phyloP scores from a whole-genome alignment of 2,888 invertebrate genomes.

The Scaptomyza cyrtandrae region DNA sequence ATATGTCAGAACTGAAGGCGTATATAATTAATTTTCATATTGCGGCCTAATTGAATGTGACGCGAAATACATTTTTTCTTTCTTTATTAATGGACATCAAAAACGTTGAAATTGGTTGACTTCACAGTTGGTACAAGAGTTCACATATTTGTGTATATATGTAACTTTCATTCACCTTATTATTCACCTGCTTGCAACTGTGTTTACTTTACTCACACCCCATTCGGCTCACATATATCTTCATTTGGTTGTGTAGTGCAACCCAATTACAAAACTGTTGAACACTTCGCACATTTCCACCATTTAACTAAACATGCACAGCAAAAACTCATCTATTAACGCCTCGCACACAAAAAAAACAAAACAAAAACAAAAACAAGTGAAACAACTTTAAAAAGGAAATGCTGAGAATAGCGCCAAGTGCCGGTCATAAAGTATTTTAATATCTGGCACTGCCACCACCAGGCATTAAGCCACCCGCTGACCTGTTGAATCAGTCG shows the following conservation, averaged over 20 bases:
- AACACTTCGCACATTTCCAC: constrained; percentile 73
- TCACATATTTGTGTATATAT: background rate
- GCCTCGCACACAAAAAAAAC: constrained; percentile 26
- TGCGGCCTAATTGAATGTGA: constrained; percentile 63
- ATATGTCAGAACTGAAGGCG: constrained; percentile 54
- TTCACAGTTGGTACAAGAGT: background rate
- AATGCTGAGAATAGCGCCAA: constrained; percentile 44
- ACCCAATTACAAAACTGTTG: constrained; percentile 63
- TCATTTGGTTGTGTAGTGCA: constrained; percentile 50
- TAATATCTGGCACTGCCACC: constrained; percentile 50
- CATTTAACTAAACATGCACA: constrained; percentile 39
- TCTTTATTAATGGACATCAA: background rate
- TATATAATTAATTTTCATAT: constrained; percentile 65
- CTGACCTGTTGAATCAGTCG: constrained; percentile 71
- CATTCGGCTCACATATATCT: constrained; percentile 26
- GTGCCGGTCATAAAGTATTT: constrained; percentile 65
- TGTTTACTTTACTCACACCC: constrained; percentile 8
- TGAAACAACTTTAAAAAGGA: constrained; percentile 5
- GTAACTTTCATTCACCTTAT: too few relatives aligned
- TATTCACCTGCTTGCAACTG: constrained; percentile 39
- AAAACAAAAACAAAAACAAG: constrained; percentile 14
- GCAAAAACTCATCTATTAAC: constrained; percentile 48
- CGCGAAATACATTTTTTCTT: background rate
- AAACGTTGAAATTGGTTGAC: constrained; percentile 36
- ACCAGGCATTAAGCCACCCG: constrained; percentile 59